Evolutionary conservation across 92 coral and sea anemone species (phyloP).

Genomic region (Umimayanthus chanpuru): DNA sequence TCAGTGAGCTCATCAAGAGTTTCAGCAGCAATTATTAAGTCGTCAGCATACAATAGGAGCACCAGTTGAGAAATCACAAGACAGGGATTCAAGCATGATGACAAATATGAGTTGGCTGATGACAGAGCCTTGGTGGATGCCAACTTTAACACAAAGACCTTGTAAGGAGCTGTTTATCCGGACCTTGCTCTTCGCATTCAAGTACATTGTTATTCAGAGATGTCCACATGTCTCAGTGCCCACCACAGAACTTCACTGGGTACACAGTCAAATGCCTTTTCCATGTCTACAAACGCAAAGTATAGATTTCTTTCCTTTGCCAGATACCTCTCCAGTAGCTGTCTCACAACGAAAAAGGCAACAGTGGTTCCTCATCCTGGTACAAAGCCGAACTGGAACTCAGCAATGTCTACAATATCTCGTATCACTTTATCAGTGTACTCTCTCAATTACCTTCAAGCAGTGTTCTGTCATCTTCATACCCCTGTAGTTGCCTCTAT

Average conservation of each 20-base stretch:
- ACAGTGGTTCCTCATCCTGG: constrained; percentile 30
- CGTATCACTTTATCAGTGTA: background rate
- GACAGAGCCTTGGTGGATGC: too few relatives aligned
- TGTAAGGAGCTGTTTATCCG: too few relatives aligned
- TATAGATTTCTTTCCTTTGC: constrained; percentile 1
- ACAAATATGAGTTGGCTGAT: too few relatives aligned
- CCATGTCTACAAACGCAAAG: constrained; percentile 23
- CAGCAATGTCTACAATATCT: background rate
- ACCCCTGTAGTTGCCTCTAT: constrained; percentile 26
- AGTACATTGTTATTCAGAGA: too few relatives aligned
- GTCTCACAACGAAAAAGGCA: background rate
- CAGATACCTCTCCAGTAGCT: background rate
- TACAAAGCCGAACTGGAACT: constrained; percentile 33
- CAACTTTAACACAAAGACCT: too few relatives aligned
- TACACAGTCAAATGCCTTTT: background rate
- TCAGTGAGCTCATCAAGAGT: too few relatives aligned
- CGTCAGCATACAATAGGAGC: too few relatives aligned
- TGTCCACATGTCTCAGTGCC: background rate
- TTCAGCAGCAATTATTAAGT: too few relatives aligned
- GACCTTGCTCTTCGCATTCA: too few relatives aligned
- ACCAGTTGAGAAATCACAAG: too few relatives aligned
- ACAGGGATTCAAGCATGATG: too few relatives aligned
- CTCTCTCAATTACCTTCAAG: constrained; percentile 12
- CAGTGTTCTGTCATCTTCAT: background rate
- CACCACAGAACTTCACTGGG: constrained; percentile 28